phyloP scores from a whole-genome alignment of 1,140 invertebrate species.

The Neuroterus valhalla region DNA sequence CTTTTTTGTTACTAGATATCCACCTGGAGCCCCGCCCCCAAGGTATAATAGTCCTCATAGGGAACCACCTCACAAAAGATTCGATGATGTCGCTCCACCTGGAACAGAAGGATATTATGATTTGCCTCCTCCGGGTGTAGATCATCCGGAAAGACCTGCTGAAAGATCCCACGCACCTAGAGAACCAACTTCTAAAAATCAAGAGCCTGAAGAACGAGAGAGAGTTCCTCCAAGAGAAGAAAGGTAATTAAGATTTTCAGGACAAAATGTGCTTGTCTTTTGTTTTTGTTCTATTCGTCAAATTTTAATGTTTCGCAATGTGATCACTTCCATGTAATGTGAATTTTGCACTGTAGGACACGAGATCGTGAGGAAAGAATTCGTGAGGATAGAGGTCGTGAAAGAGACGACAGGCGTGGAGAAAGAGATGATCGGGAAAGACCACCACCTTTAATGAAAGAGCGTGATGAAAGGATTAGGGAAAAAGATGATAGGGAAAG shows the following conservation, averaged over 20 bases:
- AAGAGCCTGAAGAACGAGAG: slow-evolving; percentile 65
- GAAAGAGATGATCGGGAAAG: slow-evolving; percentile 70
- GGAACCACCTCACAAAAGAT: slow-evolving; percentile 65
- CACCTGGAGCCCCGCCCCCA: slow-evolving; percentile 54
- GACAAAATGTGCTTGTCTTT: slow-evolving; percentile 1
- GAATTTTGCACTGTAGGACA: slow-evolving; percentile 51
- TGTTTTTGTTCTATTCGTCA: slow-evolving; percentile 12
- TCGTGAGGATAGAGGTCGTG: slow-evolving; percentile 45
- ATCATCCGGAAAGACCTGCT: slow-evolving; percentile 63
- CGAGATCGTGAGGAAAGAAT: slow-evolving; percentile 60
- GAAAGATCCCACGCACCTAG: slow-evolving; percentile 58
- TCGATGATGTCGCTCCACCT: slow-evolving; percentile 73
- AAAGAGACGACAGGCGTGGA: slow-evolving; percentile 66
- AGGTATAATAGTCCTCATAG: slow-evolving; percentile 61
- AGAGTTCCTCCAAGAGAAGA: slow-evolving; percentile 63
- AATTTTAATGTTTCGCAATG: background rate
- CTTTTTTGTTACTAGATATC: slow-evolving; percentile 71
- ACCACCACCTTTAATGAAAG: slow-evolving; percentile 46
- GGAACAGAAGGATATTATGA: slow-evolving; percentile 74
- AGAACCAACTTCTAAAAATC: slow-evolving; percentile 64
- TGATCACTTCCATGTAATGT: background rate
- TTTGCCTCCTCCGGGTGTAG: slow-evolving; percentile 71
- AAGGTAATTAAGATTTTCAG: slow-evolving; percentile 45
- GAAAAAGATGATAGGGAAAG: slow-evolving; percentile 62
- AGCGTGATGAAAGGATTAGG: slow-evolving; percentile 65